Conservation (phyloP, 2,113 vertebrate genomes). For the Muntiacus muntjak region DNA sequence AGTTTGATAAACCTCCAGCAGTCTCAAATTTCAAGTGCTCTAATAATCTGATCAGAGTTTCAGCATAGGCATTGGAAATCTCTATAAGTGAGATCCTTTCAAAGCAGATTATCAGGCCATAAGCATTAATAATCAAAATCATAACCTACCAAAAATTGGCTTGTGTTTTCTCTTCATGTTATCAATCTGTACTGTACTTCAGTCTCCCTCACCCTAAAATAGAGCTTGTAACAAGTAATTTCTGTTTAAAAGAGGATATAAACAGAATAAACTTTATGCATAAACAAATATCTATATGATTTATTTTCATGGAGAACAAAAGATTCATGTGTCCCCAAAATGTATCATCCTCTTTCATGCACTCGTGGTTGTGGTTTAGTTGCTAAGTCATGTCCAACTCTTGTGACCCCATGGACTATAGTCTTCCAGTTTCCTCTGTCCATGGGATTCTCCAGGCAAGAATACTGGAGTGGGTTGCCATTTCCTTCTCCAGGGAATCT, state of each 20-base stretch:
- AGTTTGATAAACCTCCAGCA: neutral
- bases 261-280: neutral
- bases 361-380: neutral
- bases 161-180: neutral
- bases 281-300: neutral
- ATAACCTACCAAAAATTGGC: neutral
- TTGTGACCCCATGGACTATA: neutral
- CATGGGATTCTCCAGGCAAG: neutral
- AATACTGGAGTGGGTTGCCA: neutral
- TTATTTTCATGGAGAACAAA: neutral
- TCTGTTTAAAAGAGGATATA: neutral
- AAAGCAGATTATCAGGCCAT: neutral
- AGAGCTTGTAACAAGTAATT: neutral
- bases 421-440: neutral
- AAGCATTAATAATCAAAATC: neutral
- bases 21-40: neutral
- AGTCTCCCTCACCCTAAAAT: neutral
- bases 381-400: neutral
- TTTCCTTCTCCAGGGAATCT: neutral
- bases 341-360: neutral
- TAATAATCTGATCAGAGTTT: neutral
- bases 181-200: neutral
- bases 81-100: neutral
- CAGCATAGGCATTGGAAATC: neutral
- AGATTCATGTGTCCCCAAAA: neutral